Evolutionary conservation across 2,888 invertebrate species (phyloP), one percentile per base, ranked within the genome.

Genomic region (Balanococcus diminutus): DNA sequence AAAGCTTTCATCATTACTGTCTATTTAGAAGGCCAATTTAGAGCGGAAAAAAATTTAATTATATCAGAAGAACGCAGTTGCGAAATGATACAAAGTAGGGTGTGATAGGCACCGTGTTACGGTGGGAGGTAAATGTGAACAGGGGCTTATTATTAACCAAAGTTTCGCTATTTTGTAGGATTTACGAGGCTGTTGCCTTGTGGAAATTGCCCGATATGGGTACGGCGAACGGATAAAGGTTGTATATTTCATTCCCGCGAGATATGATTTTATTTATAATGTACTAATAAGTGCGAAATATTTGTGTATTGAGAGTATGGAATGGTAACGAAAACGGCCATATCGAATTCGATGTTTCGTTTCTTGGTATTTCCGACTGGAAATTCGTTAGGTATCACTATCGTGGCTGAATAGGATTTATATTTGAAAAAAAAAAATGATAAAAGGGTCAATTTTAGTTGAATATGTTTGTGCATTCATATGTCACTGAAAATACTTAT

Each of bases 1-100:
- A 67, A 84, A 84, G 84, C 67, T 67, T 22, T 84, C 84, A 61
- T 84, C 84, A 84, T 84, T 61, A 84, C 84, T 84, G 67, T 67
- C 67, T 84, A 67, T 84, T 84, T 84, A 67, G 67, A 31, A 46
- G 56, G 61, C 83, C 32, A 83, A 83, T 83, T 83, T 83, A 83
- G 16, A 56, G 67, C 84, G 67, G n/a, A 31, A 61, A 84, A 84
- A 84, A 84, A 84, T 84, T 84, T 84, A 84, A 84, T 84, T 84
- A 84, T 36, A 67, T 84, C 16, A 36, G 61, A 56, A 36, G 61
- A 56, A 36, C 36, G 19, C 61, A 61, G 32, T 31, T 83, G 56
- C 61, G 61, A 51, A 82, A 67, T 67, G 67, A 79, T 79, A 79
- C 75, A 28, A 79, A 67, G 67, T 28, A 67, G 67, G 67, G 67